phyloP scores from a whole-genome alignment of 2,888 invertebrate genomes.

The Agonum fuliginosum region DNA sequence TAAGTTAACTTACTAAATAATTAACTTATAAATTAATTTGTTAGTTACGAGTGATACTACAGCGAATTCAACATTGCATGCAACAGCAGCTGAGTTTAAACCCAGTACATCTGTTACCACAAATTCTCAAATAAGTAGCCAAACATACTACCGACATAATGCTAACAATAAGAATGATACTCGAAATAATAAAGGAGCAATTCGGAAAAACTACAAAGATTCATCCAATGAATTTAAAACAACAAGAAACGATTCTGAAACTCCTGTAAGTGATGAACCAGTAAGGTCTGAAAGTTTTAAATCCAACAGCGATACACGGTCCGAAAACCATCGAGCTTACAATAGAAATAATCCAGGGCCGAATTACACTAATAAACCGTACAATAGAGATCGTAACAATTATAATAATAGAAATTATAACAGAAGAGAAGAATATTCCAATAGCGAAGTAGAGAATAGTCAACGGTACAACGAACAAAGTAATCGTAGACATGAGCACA shows the following conservation, averaged over 20 bases:
- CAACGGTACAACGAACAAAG: constrained; percentile 61
- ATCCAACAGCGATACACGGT: constrained; percentile 62
- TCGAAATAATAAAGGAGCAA: constrained; percentile 55
- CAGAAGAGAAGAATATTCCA: constrained; percentile 62
- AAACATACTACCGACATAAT: constrained; percentile 52
- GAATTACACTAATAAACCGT: constrained; percentile 58
- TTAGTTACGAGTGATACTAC: constrained; percentile 15
- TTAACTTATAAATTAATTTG: neutral
- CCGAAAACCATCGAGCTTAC: constrained; percentile 60
- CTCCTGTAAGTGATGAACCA: constrained; percentile 13
- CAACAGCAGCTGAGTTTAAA: constrained; percentile 77
- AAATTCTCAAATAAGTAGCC: constrained; percentile 62
- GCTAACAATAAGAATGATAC: constrained; percentile 44
- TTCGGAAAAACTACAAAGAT: constrained; percentile 57
- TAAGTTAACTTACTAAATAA: neutral
- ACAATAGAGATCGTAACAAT: constrained; percentile 60
- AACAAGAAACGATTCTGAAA: neutral
- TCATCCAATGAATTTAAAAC: constrained; percentile 10
- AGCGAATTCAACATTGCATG: constrained; percentile 74
- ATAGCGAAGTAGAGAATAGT: constrained; percentile 62
- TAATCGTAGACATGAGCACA: constrained; percentile 49
- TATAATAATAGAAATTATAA: constrained; percentile 62
- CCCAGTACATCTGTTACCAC: constrained; percentile 72
- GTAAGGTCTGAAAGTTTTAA: constrained; percentile 60
- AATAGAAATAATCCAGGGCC: constrained; percentile 60